A percentile compares a stretch with the other conserved stretches of the same genome.
phyloP scores from a whole-genome alignment of 2,797 vertebrate species.

The Acanthornis magna region DNA sequence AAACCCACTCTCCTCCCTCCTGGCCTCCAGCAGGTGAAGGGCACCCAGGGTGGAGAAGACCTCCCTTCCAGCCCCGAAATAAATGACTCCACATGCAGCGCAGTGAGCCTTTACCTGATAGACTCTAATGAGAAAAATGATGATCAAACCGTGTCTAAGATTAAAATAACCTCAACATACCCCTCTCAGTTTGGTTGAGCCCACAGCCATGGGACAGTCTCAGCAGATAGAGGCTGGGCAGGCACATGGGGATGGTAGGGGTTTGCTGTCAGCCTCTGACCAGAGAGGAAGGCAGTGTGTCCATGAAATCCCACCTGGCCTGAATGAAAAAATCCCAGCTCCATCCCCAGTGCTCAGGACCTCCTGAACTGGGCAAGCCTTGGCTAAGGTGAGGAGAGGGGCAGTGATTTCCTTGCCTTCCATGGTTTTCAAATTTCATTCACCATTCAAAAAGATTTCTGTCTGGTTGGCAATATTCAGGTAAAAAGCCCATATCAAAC shows the following conservation, averaged over 20 bases:
- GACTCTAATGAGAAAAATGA: neutral
- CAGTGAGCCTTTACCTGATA: neutral
- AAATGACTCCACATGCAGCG: accelerated
- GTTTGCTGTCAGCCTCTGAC: neutral
- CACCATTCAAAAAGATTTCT: neutral
- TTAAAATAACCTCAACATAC: neutral
- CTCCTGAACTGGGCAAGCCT: neutral
- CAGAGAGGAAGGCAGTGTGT: neutral
- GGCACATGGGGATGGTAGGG: accelerated
- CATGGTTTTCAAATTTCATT: neutral
- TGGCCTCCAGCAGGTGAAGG: neutral
- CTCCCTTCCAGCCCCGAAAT: neutral
- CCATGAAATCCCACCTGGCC: neutral
- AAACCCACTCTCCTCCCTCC: neutral
- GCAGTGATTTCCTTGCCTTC: neutral
- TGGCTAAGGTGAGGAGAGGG: neutral
- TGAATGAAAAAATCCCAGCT: neutral
- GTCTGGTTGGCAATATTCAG: neutral
- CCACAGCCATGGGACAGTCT: neutral
- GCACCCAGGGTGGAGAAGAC: neutral
- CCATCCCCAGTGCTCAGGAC: accelerated
- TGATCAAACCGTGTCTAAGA: neutral
- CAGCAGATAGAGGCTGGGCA: neutral
- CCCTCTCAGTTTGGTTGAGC: neutral
- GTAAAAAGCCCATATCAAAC: neutral